Percentiles rank a stretch among this genome's conserved stretches.
Evolutionary conservation across 2,888 invertebrate species (phyloP).

Genomic region (Stegophylla sp.): DNA sequence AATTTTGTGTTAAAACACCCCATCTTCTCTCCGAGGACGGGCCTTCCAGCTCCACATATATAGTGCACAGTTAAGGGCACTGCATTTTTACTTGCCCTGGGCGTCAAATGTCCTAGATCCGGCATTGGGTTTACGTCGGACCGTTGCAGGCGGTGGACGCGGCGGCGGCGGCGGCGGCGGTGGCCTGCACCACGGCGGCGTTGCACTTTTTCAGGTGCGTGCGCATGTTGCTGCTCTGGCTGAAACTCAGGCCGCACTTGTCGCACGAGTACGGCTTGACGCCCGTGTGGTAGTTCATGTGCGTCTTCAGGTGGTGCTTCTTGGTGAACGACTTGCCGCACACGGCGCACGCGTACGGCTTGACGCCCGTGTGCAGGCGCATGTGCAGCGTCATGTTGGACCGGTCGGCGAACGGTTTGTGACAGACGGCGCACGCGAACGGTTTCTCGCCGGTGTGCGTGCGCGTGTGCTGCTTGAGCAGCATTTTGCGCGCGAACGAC

Average conservation of each 20-base stretch:
- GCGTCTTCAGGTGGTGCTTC: slow-evolving; percentile 84
- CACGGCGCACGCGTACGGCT: slow-evolving; percentile 74
- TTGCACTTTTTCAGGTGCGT: slow-evolving; percentile 82
- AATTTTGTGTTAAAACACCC: too few relatives aligned
- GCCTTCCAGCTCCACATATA: neutral
- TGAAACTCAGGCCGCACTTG: slow-evolving; percentile 78
- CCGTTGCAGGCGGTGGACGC: neutral
- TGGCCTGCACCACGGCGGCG: slow-evolving; percentile 34
- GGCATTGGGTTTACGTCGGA: too few relatives aligned
- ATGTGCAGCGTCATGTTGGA: slow-evolving; percentile 86
- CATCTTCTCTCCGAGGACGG: too few relatives aligned
- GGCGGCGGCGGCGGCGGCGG: neutral
- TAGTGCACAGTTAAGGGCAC: too few relatives aligned
- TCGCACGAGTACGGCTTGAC: slow-evolving; percentile 79
- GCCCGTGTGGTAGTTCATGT: slow-evolving; percentile 84
- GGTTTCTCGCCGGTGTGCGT: slow-evolving; percentile 80
- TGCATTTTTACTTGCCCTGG: too few relatives aligned
- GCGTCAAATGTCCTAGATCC: too few relatives aligned
- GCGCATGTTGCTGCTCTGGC: slow-evolving; percentile 86
- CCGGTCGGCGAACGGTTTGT: slow-evolving; percentile 82
- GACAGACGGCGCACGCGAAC: slow-evolving; percentile 80
- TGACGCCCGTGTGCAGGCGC: slow-evolving; percentile 80
- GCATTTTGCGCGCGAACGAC: slow-evolving; percentile 84
- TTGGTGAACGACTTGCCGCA: slow-evolving; percentile 83
- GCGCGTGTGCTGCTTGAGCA: slow-evolving; percentile 81